These are phyloP conservation scores for Alouatta palliata DNA, from an alignment of 2,113 vertebrate species.

Conservation along the genomic window DNA sequence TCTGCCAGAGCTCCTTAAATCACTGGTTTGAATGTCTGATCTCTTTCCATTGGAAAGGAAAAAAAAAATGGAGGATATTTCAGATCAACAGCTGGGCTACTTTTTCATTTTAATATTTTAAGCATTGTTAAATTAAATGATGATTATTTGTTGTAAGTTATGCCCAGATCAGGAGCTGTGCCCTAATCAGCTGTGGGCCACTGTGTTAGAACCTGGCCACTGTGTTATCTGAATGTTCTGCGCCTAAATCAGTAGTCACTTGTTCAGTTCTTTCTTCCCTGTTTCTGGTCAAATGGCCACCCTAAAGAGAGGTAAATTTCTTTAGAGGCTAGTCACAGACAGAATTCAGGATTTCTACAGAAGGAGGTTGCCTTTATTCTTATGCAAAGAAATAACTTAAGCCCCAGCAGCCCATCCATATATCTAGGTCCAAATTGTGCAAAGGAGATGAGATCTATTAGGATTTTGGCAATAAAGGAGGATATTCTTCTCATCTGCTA, in stretches of 20 bases:
- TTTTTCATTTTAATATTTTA: conserved; percentile 43
- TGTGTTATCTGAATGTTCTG: background rate
- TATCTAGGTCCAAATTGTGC: background rate
- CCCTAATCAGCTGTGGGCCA: background rate
- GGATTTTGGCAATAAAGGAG: conserved; percentile 25
- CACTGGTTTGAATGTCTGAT: background rate
- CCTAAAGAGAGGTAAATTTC: background rate
- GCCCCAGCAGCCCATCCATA: background rate
- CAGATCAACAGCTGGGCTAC: background rate
- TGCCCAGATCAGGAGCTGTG: background rate
- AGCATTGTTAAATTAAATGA: conserved; percentile 27
- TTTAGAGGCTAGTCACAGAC: conserved; percentile 22
- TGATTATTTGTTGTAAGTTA: background rate
- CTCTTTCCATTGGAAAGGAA: background rate
- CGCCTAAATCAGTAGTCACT: background rate
- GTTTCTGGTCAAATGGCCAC: conserved; percentile 7
- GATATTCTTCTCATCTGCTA: background rate
- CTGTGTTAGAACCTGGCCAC: background rate
- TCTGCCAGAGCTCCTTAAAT: conserved; percentile 20
- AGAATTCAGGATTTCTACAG: conserved; percentile 25
- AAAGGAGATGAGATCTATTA: conserved; percentile 39
- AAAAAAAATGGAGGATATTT: background rate
- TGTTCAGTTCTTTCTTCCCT: background rate
- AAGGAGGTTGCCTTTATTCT: conserved; percentile 30
- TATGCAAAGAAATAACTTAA: conserved; percentile 45